phyloP scores from a whole-genome alignment of 2,888 invertebrate species.

The Ormyrus labotus region DNA sequence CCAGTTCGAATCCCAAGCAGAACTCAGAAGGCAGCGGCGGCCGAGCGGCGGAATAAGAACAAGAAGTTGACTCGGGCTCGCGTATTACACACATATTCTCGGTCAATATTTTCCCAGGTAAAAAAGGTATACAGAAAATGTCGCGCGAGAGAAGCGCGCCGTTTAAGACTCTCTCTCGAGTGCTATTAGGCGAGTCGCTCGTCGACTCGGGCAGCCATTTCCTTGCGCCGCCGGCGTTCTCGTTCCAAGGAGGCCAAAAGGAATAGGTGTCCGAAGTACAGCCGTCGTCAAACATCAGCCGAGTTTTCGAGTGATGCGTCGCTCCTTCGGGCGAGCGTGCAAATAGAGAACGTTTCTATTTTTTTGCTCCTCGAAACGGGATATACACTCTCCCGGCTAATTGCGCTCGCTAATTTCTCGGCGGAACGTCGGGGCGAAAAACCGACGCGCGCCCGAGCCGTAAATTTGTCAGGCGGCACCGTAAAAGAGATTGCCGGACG shows the following conservation, averaged over 20 bases:
- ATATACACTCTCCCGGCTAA: too few species aligned
- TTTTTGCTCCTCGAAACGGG: too few species aligned
- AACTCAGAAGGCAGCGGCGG: too few species aligned
- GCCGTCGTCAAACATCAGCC: slow-evolving; percentile 1
- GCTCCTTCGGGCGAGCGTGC: neutral
- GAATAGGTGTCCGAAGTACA: slow-evolving; percentile 24
- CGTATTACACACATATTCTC: neutral
- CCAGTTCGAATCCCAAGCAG: too few species aligned
- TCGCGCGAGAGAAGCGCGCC: slow-evolving; percentile 12
- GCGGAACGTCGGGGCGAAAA: neutral
- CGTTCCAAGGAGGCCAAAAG: neutral
- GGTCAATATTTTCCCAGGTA: slow-evolving; percentile 44
- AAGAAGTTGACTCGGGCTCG: too few species aligned
- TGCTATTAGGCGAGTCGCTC: slow-evolving; percentile 18
- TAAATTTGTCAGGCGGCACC: slow-evolving; percentile 19
- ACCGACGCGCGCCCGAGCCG: neutral
- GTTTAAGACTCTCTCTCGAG: neutral
- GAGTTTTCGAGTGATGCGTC: neutral
- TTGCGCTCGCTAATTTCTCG: too few species aligned
- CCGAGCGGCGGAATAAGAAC: too few species aligned
- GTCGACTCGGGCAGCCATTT: slow-evolving; percentile 2
- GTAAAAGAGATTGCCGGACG: slow-evolving; percentile 36
- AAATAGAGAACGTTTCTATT: slow-evolving; percentile 18
- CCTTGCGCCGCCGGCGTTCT: neutral
- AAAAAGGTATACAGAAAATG: slow-evolving; percentile 4